Percentiles rank a stretch among this genome's conserved stretches.
Evolutionary conservation across 2,113 vertebrate species (phyloP).

Genomic region (Leptosomus discolor): DNA sequence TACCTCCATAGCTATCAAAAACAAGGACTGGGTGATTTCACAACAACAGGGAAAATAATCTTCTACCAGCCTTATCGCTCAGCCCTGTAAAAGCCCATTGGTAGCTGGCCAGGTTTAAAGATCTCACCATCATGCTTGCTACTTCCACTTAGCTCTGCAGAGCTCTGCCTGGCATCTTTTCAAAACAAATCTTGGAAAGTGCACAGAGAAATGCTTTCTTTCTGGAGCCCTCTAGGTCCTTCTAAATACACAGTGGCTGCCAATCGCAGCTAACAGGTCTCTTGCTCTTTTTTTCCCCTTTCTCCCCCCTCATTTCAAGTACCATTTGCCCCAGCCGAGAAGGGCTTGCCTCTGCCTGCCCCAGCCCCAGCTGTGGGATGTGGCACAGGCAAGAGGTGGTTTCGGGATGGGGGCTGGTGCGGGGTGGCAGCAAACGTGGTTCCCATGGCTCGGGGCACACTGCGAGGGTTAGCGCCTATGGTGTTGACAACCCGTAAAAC

Average conservation of each 20-base stretch:
- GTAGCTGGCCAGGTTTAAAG: slow-evolving; percentile 45
- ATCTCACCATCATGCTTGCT: slow-evolving; percentile 62
- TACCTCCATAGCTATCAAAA: slow-evolving; percentile 27
- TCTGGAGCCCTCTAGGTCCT: slow-evolving; percentile 52
- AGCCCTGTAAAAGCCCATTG: slow-evolving; percentile 16
- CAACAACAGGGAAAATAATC: not conserved
- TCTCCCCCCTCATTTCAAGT: not conserved
- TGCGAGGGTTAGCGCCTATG: fast-evolving
- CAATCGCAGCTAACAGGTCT: not conserved
- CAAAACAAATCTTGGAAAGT: slow-evolving; percentile 75
- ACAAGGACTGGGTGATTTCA: slow-evolving; percentile 34
- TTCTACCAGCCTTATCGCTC: not conserved
- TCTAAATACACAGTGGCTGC: slow-evolving; percentile 4
- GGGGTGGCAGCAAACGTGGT: fast-evolving
- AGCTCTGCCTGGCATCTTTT: slow-evolving; percentile 74
- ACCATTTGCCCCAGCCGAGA: not conserved
- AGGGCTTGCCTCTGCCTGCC: not conserved
- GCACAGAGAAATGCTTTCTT: slow-evolving; percentile 69
- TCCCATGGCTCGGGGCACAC: not conserved
- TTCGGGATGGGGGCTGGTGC: fast-evolving
- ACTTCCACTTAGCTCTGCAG: slow-evolving; percentile 73
- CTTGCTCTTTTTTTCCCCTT: not conserved
- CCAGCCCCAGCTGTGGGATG: not conserved
- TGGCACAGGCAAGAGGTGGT: fast-evolving
- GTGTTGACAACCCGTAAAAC: not conserved